Base-by-base conservation (phyloP, 35 echinoderm and acorn worm species). In the Ophioderma brevispina region DNA sequence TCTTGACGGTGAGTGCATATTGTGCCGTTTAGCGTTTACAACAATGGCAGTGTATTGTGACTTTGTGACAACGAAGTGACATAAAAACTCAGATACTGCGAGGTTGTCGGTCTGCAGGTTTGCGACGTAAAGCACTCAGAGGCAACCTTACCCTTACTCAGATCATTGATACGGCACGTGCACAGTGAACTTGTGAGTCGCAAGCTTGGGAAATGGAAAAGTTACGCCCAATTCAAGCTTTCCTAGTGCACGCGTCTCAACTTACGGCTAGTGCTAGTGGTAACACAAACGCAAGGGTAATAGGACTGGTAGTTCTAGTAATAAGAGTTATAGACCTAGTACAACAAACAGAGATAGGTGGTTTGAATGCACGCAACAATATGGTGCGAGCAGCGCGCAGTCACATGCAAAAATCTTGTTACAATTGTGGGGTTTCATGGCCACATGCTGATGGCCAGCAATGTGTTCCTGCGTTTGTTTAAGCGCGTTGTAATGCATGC, bases 71-170 rank as follows among this genome's bases (percentile, higher is more conserved):
- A 37, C 5, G 23, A 81, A 50, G 34, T 4, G 78, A 82, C 37
- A 81, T 89, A 1, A 89, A 89, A 39, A 81, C 77, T 0, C 87
- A 89, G 33, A 80, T 89, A 31, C 31, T 89, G 1, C 77, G 35
- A 19, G 87, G 87, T 0, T 80, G 87, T 89, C 0, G 2, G 1
- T 89, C 87, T 10, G 39, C 76, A 18, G 43, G 78, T 17, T 39
- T 80, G 0, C 13, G 76, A 0, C 77, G 77, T 0, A 1, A 80
- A 2, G 77, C 87, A 70, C n/a, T 70, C 10, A 8, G 59, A 15
- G 59, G n/a, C 59, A 70, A 25, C 59, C 59, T 70, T 18, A 70
- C 6, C 3, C 40, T 40, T 36, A 23, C 78, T 10, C 34, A 80
- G 25, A 80, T 36, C 5, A 32, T 80, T 5, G 78, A 80, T 3